phyloP scores from a whole-genome alignment of 2,888 invertebrate species.

The Trachelus tabidus region DNA sequence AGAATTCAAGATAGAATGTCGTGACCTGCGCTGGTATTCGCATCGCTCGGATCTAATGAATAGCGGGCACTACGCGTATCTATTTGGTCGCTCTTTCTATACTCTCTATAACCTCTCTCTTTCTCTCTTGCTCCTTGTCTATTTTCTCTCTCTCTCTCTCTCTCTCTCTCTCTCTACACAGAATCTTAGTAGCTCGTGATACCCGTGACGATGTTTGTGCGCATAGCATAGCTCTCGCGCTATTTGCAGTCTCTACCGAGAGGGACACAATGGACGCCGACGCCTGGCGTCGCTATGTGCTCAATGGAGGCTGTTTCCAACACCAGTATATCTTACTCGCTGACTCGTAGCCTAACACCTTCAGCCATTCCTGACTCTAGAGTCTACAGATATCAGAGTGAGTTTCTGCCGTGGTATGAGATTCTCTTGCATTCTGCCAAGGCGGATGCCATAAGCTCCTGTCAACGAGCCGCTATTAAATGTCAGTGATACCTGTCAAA shows the following conservation, averaged over 20 bases:
- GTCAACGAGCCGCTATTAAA: not conserved
- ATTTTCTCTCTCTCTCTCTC: slow-evolving; percentile 1
- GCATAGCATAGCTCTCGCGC: slow-evolving; percentile 55
- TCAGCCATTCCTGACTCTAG: not conserved
- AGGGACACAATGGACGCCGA: slow-evolving; percentile 47
- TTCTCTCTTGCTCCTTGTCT: slow-evolving; percentile 25
- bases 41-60: slow-evolving; percentile 57
- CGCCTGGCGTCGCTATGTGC: slow-evolving; percentile 45
- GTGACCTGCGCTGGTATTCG: slow-evolving; percentile 55
- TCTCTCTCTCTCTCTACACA: slow-evolving; percentile 17
- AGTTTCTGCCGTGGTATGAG: not conserved
- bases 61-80: slow-evolving; percentile 41
- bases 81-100: slow-evolving; percentile 19
- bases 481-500: not conserved
- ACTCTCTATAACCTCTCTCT: not conserved
- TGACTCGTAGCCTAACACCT: not conserved
- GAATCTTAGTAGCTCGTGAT: not conserved
- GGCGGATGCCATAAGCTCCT: not conserved
- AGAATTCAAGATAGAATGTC: slow-evolving; percentile 39
- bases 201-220: slow-evolving; percentile 14
- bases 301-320: slow-evolving; percentile 32
- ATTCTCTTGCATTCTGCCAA: not conserved
- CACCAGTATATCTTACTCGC: slow-evolving; percentile 13
- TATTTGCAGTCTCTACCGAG: slow-evolving; percentile 50
- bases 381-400: not conserved